These are phyloP conservation scores for Cactoblastis cactorum DNA, from an alignment of 2,888 invertebrate species.

Conservation along the genomic window DNA sequence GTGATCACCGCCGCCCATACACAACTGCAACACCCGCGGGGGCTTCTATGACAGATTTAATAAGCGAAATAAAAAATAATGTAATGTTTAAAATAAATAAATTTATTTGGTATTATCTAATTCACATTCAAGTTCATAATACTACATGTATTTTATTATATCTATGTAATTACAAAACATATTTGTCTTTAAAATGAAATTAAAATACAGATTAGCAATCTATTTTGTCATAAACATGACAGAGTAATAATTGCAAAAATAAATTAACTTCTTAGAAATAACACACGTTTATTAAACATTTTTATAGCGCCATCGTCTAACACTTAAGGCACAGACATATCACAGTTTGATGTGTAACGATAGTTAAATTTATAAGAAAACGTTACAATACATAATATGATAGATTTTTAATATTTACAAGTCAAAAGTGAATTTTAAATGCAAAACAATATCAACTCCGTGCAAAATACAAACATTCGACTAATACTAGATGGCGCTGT, in stretches of 20 bases:
- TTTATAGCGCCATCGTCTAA: conserved; percentile 62
- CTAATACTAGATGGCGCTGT: conserved; percentile 59
- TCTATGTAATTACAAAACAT: conserved; percentile 26
- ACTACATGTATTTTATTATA: conserved; percentile 18
- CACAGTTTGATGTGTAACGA: conserved; percentile 69
- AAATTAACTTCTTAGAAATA: conserved; percentile 45
- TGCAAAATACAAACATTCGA: conserved; percentile 41
- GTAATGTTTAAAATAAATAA: conserved; percentile 41
- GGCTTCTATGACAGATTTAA: no score
- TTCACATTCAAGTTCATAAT: conserved; percentile 30
- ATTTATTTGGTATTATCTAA: conserved; percentile 54
- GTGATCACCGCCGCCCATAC: no score
- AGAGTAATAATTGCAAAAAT: conserved; percentile 30
- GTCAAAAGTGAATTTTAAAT: conserved; percentile 26
- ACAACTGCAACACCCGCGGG: no score
- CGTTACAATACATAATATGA: conserved; percentile 37
- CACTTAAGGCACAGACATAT: conserved; percentile 74
- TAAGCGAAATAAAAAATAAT: not conserved
- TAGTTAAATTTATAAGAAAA: conserved; percentile 30
- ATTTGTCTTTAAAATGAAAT: conserved; percentile 23
- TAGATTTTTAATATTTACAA: conserved; percentile 29
- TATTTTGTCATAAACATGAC: conserved; percentile 26
- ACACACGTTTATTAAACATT: conserved; percentile 36
- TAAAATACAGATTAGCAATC: conserved; percentile 19
- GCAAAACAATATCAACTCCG: conserved; percentile 39